Evolutionary conservation across 2,113 vertebrate genomes (phyloP), one percentile per base, ranked within the genome.

Genomic region (Pangasianodon hypophthalmus): DNA sequence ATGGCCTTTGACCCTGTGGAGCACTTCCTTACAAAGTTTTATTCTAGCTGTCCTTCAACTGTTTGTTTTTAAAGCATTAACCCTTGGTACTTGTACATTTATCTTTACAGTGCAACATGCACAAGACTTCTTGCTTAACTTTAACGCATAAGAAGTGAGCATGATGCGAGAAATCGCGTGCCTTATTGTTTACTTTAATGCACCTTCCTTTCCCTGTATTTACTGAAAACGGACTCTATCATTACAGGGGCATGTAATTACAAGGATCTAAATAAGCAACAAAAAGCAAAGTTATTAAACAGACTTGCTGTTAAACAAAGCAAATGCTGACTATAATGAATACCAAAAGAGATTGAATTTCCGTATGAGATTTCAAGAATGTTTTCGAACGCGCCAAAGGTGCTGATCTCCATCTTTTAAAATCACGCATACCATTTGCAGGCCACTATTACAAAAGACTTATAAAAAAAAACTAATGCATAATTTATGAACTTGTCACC

Each of bases 221-320:
- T 62, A 85, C 88, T 29, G 44, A 85, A 89, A 58, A 21, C 26
- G 1, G 80, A 58, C 82, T 48, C 79, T 37, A 73, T 85, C 88
- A 85, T 88, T 84, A 84, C 46, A 84, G 41, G 88, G 81, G 44
- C 29, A 19, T 41, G 32, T 84, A 84, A 69, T 71, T 64, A 89
- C 29, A 90, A 67, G 77, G 48, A 86, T 32, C 75, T n/a, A 48
- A 82, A 56, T 24, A 67, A 82, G 87, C 41, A 77, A 41, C 54
- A 85, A 37, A 84, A 84, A 88, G 62, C 67, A 13, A 54, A 52
- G 56, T 41, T 50, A 79, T 50, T 50, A 85, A 48, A 84, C 62
- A 46, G 52, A 58, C 81, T 58, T 44, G 29, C n/a, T 32, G 18
- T 75, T 41, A 44, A 79, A 79, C 69, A 87, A 81, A 82, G n/a